A percentile compares a stretch with the other conserved stretches of the same genome.
phyloP scores from a whole-genome alignment of 2,888 invertebrate genomes.

The Cybosia mesomella region DNA sequence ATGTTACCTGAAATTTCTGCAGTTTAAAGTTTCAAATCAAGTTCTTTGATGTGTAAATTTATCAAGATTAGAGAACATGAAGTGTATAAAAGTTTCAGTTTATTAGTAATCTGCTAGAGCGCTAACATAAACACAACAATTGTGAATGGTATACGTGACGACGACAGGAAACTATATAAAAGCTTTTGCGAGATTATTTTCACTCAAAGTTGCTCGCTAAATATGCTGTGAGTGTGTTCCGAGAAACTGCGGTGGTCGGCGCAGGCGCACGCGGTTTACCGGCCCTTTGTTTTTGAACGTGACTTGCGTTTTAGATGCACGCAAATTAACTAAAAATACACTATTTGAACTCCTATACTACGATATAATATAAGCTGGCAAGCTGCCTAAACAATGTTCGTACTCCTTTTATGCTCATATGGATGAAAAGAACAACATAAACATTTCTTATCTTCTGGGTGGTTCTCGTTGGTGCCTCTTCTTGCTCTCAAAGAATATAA shows the following conservation, averaged over 20 bases:
- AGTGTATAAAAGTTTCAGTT: constrained; percentile 14
- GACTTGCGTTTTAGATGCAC: constrained; percentile 77
- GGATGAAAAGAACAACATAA: not conserved
- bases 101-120: constrained; percentile 20
- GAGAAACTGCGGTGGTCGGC: constrained; percentile 77
- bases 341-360: constrained; percentile 58
- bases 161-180: constrained; percentile 53
- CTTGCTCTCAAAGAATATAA: not conserved
- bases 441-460: not conserved
- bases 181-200: constrained; percentile 54
- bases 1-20: no score
- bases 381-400: constrained; percentile 36
- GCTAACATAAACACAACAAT: constrained; percentile 35
- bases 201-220: constrained; percentile 64
- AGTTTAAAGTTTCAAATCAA: not conserved
- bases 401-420: not conserved
- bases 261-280: constrained; percentile 49
- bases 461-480: not conserved
- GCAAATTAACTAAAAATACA: constrained; percentile 81
- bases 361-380: constrained; percentile 48
- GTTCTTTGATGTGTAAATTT: not conserved
- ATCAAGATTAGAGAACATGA: constrained; percentile 22
- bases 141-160: constrained; percentile 35
- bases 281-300: constrained; percentile 80
- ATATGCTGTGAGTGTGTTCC: constrained; percentile 68